phyloP scores from a whole-genome alignment of 2,888 invertebrate genomes.

The Cataglyphis rosenhaueri region DNA sequence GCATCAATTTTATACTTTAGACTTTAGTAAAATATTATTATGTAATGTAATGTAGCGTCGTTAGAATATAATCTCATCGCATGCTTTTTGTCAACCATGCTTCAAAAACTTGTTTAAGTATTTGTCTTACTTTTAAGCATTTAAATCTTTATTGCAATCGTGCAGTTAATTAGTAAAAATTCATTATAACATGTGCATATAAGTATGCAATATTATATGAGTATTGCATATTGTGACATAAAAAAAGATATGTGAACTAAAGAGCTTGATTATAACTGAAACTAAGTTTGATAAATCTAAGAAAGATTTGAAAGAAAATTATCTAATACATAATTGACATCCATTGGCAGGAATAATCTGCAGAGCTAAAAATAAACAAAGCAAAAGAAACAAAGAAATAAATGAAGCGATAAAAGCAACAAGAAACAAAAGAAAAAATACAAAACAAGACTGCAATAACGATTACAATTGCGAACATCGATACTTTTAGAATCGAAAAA shows the following conservation, averaged over 20 bases:
- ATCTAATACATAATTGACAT: conserved; percentile 12
- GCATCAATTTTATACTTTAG: not conserved
- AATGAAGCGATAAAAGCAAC: conserved; percentile 50
- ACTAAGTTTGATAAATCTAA: conserved; percentile 7
- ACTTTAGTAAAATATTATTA: not conserved
- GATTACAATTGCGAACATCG: conserved; percentile 64
- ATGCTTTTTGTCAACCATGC: not conserved
- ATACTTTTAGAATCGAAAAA: conserved; percentile 80
- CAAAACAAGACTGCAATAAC: conserved; percentile 53
- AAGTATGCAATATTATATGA: not conserved
- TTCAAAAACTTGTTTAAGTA: conserved; percentile 15
- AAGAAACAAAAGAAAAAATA: conserved; percentile 39
- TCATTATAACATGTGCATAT: not conserved
- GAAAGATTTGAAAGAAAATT: not conserved
- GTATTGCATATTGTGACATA: not conserved
- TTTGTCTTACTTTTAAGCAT: conserved; percentile 7
- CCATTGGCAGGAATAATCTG: conserved; percentile 4
- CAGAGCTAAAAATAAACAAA: conserved; percentile 51
- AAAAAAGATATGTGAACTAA: not conserved
- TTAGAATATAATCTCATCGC: not conserved
- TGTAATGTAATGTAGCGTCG: not conserved
- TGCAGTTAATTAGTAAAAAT: conserved; percentile 21
- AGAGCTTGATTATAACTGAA: not conserved
- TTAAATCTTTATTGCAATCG: conserved; percentile 16
- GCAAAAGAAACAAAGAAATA: conserved; percentile 42